A percentile compares a stretch with the other conserved stretches of the same genome.
Conservation (phyloP, 2,797 vertebrate species). For the Characodon lateralis region DNA sequence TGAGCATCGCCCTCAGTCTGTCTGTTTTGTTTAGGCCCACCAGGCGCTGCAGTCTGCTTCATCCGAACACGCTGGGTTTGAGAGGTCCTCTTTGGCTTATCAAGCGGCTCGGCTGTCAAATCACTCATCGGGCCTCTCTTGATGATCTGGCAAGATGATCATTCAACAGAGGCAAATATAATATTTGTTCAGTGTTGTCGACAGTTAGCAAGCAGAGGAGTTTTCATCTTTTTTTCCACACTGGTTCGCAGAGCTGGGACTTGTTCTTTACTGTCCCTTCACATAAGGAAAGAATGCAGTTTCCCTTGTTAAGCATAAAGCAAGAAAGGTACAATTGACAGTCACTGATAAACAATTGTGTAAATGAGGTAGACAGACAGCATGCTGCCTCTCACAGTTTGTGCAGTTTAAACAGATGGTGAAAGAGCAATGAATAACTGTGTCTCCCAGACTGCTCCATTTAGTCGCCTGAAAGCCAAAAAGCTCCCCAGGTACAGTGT, state of each 20-base stretch:
- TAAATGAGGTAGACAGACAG: constrained; percentile 40
- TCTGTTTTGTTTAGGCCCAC: constrained; percentile 49
- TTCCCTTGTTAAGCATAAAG: background rate
- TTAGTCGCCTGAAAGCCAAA: constrained; percentile 64
- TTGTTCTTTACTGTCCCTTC: constrained; percentile 1
- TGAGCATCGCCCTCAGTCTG: constrained; percentile 34
- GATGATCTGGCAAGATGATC: constrained; percentile 49
- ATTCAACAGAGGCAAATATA: constrained; percentile 45
- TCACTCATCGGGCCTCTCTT: constrained; percentile 35
- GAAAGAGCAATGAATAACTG: constrained; percentile 53
- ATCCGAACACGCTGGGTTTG: constrained; percentile 50
- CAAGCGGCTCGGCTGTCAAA: constrained; percentile 60
- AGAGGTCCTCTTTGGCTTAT: constrained; percentile 53
- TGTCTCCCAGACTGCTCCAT: constrained; percentile 50
- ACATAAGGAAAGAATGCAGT: background rate
- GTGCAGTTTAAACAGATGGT: constrained; percentile 55
- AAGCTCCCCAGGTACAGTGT: constrained; percentile 57
- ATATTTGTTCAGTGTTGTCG: constrained; percentile 31
- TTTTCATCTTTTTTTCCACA: background rate
- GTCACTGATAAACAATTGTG: constrained; percentile 56
- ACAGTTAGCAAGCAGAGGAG: constrained; percentile 1
- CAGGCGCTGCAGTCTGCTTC: background rate
- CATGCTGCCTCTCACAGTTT: constrained; percentile 38
- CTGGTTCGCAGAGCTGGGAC: background rate
- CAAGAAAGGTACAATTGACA: constrained; percentile 18